A percentile compares a stretch with the other conserved stretches of the same genome.
Conservation (phyloP, 2,797 vertebrate genomes). For the Sebastes baramenuke region DNA sequence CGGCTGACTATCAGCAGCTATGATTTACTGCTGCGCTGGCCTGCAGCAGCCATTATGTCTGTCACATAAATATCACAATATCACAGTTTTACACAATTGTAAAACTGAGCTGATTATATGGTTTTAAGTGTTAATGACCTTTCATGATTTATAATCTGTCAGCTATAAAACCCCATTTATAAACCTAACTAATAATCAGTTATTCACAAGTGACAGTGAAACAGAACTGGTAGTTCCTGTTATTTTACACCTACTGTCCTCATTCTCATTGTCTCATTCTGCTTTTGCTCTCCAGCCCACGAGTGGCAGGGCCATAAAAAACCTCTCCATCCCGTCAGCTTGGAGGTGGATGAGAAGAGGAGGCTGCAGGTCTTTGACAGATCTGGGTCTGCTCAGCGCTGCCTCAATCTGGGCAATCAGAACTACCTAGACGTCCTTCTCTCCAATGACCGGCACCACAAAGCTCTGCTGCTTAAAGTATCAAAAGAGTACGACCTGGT, state of each 20-base stretch:
- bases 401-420: slow-evolving; percentile 80
- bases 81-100: neutral
- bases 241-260: neutral
- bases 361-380: slow-evolving; percentile 84
- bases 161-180: neutral
- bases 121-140: neutral
- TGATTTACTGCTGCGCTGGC: neutral
- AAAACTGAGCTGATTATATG: neutral
- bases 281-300: slow-evolving; percentile 74
- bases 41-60: neutral
- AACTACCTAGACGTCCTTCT: slow-evolving; percentile 82
- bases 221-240: neutral
- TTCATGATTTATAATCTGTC: neutral
- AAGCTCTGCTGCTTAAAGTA: slow-evolving; percentile 88
- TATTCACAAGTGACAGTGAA: neutral
- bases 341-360: slow-evolving; percentile 84
- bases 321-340: slow-evolving; percentile 75
- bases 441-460: slow-evolving; percentile 84
- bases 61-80: neutral
- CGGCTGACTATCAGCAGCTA: neutral
- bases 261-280: neutral
- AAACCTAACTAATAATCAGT: neutral
- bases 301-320: slow-evolving; percentile 90
- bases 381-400: slow-evolving; percentile 80
- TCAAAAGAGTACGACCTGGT: slow-evolving; percentile 95